A percentile compares a stretch with the other conserved stretches of the same genome.
These are phyloP conservation scores for Ceyx cyanopectus DNA, from an alignment of 2,113 vertebrate species.

Conservation along the genomic window DNA sequence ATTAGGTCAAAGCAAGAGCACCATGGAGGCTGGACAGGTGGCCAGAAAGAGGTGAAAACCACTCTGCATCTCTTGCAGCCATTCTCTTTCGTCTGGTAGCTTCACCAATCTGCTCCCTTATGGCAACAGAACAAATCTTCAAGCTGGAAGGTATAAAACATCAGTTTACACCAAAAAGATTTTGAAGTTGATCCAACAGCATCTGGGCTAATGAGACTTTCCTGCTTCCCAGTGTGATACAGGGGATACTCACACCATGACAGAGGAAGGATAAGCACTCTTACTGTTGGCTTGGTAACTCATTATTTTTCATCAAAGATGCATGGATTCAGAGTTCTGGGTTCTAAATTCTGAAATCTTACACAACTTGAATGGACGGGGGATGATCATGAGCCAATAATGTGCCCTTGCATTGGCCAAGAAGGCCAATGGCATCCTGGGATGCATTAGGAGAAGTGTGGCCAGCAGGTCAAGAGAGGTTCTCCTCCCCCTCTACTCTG, in stretches of 20 bases:
- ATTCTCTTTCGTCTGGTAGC: neutral
- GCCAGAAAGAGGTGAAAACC: neutral
- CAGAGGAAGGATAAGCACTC: neutral
- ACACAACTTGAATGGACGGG: rapidly evolving
- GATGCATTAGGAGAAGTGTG: no score
- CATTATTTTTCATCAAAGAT: neutral
- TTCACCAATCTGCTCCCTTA: neutral
- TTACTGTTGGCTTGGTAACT: rapidly evolving
- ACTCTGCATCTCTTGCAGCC: neutral
- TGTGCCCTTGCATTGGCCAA: no score
- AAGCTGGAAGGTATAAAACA: neutral
- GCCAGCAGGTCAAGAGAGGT: no score
- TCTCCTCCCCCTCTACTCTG: no score
- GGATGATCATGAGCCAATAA: no score
- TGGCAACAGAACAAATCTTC: neutral
- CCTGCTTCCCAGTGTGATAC: neutral
- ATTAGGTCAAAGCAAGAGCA: neutral
- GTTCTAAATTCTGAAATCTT: neutral
- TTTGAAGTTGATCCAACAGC: neutral
- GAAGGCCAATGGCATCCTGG: no score
- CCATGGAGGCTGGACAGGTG: neutral
- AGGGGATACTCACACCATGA: neutral
- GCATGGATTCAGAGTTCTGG: rapidly evolving
- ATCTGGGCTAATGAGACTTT: neutral
- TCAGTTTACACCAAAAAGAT: neutral